Evolutionary conservation across 1,140 invertebrate species (phyloP).

Genomic region (Dendroctonus ponderosae): DNA sequence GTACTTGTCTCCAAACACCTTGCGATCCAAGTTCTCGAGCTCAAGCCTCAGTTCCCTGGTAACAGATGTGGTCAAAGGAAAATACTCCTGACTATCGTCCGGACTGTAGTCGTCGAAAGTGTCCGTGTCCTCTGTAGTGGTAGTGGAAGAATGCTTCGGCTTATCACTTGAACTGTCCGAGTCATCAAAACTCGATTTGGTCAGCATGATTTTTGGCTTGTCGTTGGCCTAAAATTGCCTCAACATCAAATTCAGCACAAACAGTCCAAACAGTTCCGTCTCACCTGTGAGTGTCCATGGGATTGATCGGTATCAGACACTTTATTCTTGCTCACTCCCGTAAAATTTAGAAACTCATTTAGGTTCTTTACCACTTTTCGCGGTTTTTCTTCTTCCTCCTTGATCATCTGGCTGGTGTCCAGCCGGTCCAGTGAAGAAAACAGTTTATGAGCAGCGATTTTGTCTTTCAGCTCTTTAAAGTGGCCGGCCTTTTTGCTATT

Average conservation of each 20-base stretch:
- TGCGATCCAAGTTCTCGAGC: slow-evolving; percentile 76
- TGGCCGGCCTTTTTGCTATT: slow-evolving; percentile 50
- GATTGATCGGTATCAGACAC: slow-evolving; percentile 44
- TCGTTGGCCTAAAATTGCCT: slow-evolving; percentile 37
- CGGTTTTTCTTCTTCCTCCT: slow-evolving; percentile 46
- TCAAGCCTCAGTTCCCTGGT: slow-evolving; percentile 77
- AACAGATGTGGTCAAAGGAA: slow-evolving; percentile 82
- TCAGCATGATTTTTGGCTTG: slow-evolving; percentile 52
- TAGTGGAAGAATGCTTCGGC: slow-evolving; percentile 43
- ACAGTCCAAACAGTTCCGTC: no score
- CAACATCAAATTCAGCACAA: slow-evolving; percentile 42
- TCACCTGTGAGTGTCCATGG: no score
- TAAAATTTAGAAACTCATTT: slow-evolving; percentile 80
- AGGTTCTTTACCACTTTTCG: slow-evolving; percentile 74
- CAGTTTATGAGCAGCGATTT: slow-evolving; percentile 52
- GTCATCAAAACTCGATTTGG: slow-evolving; percentile 53
- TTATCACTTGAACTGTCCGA: slow-evolving; percentile 51
- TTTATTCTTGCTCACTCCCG: slow-evolving; percentile 63
- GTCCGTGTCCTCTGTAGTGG: slow-evolving; percentile 40
- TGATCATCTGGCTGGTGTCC: slow-evolving; percentile 46
- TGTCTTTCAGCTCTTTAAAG: slow-evolving; percentile 57
- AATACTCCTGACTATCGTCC: slow-evolving; percentile 78
- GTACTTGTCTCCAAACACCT: slow-evolving; percentile 63
- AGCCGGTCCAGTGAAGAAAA: slow-evolving; percentile 58
- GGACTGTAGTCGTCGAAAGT: slow-evolving; percentile 65